phyloP scores from a whole-genome alignment of 2,113 vertebrate genomes.

The Apodemus speciosus region DNA sequence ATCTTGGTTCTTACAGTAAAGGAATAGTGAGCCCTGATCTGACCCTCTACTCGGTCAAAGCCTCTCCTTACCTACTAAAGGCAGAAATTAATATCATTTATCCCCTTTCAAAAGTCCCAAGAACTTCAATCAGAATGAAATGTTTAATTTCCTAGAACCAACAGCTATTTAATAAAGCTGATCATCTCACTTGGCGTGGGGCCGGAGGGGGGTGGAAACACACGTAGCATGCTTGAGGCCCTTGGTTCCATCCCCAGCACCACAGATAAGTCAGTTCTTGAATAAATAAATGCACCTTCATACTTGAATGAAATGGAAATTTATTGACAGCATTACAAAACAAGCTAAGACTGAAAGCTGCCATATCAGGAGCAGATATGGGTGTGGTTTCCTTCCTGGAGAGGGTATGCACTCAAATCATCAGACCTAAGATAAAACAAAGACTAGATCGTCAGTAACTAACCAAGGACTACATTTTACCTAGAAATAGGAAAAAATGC shows the following conservation, averaged over 20 bases:
- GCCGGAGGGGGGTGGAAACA: neutral
- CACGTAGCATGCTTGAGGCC: neutral
- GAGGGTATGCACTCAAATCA: slow-evolving; percentile 75
- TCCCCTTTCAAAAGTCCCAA: slow-evolving; percentile 26
- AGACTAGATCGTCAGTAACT: slow-evolving; percentile 60
- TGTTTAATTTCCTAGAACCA: slow-evolving; percentile 46
- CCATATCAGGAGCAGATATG: slow-evolving; percentile 78
- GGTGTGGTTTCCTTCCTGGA: slow-evolving; percentile 73
- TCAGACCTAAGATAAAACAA: slow-evolving; percentile 68
- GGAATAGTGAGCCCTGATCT: slow-evolving; percentile 4
- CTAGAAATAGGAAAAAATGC: slow-evolving; percentile 44
- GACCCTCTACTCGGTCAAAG: neutral
- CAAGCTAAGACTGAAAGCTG: slow-evolving; percentile 73
- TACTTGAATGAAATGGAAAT: slow-evolving; percentile 61
- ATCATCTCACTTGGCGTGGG: slow-evolving; percentile 35
- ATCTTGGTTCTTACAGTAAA: slow-evolving; percentile 16
- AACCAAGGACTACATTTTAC: slow-evolving; percentile 55
- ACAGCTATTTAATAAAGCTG: slow-evolving; percentile 54
- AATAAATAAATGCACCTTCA: slow-evolving; percentile 46
- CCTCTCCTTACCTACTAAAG: neutral
- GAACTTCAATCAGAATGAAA: slow-evolving; percentile 35
- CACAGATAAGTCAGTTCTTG: neutral
- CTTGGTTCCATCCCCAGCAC: neutral
- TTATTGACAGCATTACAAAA: slow-evolving; percentile 84
- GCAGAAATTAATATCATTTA: neutral